Conservation (phyloP, 2,113 vertebrate species). For the Lagopus leucura region DNA sequence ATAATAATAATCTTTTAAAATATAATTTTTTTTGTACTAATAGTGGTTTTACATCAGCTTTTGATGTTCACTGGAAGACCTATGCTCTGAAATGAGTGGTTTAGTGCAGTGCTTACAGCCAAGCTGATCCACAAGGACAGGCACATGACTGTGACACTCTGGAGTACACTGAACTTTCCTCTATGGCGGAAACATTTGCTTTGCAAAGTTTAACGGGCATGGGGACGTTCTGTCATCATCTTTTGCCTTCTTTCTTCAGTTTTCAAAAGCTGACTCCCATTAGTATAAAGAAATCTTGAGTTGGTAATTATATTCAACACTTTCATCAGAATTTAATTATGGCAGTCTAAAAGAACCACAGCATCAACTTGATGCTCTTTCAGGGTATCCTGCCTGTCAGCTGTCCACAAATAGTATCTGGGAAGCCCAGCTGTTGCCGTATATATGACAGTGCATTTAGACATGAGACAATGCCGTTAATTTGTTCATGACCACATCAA, state of each 20-base stretch:
- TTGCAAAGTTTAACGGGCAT: not conserved
- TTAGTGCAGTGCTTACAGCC: not conserved
- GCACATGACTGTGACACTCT: not conserved
- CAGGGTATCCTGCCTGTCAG: not conserved
- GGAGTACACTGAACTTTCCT: fast-evolving
- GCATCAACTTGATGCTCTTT: not conserved
- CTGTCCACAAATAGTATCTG: not conserved
- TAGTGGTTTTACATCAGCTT: not conserved
- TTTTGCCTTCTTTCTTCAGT: not conserved
- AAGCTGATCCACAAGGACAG: not conserved
- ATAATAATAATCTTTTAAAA: not conserved
- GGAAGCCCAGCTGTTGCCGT: not conserved
- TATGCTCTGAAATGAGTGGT: not conserved
- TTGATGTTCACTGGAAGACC: not conserved
- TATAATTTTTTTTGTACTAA: not conserved
- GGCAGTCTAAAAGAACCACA: not conserved
- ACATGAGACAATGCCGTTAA: not conserved
- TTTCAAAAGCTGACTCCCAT: not conserved
- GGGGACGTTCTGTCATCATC: not conserved
- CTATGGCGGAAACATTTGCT: fast-evolving
- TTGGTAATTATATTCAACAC: not conserved
- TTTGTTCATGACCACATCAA: not conserved
- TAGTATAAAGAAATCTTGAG: not conserved
- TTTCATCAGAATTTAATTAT: not conserved
- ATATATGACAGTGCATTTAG: not conserved